Evolutionary conservation across 2,888 invertebrate species (phyloP), one percentile per base, ranked within the genome.

Genomic region (Cataglyphis cursor): DNA sequence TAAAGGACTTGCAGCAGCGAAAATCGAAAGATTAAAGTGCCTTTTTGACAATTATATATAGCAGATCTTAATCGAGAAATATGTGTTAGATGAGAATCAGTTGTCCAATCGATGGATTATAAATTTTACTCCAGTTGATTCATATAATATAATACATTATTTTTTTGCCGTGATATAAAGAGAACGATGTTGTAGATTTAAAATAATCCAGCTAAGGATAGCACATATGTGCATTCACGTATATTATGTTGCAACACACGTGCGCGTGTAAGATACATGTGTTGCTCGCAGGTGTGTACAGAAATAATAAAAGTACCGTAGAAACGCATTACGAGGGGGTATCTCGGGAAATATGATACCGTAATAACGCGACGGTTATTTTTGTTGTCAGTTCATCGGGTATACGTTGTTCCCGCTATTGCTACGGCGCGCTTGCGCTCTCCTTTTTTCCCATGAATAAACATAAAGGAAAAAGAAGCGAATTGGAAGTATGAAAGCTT

Each of bases 401-500:
- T 73, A 61, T 44, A 73, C 44, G 59, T 72, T 41, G 73, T 44
- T 35, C 44, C 35, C 24, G 31, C 44, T 51, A 73, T 59, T 80
- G 74, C 59, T 31, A 59, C 8, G 15, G 5, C 38, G 51, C 41
- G 15, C 57, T 10, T 15, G 24, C 59, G 15, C 31, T 41, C 73
- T 66, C 9, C 57, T 73, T 78, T 57, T 78, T 51, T 57, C 28
- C 61, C 51, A 62, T 54, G 64, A 78, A 78, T 62, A 81, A 82
- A 64, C 81, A 64, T 76, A 75, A 51, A 75, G 48, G 38, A 35
- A 57, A 72, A 73, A 38, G 83, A 28, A 35, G 24, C 65, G 83
- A 82, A 84, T 84, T 82, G 83, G 54, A 82, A 83, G 73, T 74
- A 80, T 31, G 61, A 84, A 66, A 84, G 81, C 74, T 81, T 66